Percentiles rank a stretch among this genome's conserved stretches.
Conservation (phyloP, 1,140 invertebrate genomes). For the Laodelphax striatellus region DNA sequence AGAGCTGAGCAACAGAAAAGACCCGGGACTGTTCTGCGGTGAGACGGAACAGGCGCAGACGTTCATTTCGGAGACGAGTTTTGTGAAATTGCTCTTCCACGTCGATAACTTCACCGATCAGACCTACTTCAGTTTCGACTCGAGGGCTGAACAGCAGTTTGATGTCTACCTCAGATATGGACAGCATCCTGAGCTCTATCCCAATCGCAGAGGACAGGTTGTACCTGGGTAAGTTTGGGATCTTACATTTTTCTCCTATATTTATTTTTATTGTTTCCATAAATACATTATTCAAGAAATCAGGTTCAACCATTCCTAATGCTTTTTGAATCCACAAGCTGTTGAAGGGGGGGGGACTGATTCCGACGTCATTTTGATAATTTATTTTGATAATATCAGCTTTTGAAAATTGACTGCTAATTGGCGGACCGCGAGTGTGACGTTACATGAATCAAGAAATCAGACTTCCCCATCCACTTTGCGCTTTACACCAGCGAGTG, state of each 20-base stretch:
- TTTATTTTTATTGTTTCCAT: too few species aligned
- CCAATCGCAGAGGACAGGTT: constrained; percentile 74
- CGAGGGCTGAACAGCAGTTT: constrained; percentile 74
- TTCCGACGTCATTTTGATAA: too few species aligned
- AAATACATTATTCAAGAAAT: too few species aligned
- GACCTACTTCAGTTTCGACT: constrained; percentile 66
- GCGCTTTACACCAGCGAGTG: too few species aligned
- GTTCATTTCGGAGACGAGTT: constrained; percentile 86
- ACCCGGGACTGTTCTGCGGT: constrained; percentile 80
- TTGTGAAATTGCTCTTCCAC: constrained; percentile 81
- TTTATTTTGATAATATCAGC: too few species aligned
- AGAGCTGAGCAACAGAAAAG: constrained; percentile 70
- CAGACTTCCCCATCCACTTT: too few species aligned
- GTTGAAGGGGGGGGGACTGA: too few species aligned
- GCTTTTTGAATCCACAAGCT: too few species aligned
- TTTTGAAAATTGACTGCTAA: too few species aligned
- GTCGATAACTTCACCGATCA: constrained; percentile 87
- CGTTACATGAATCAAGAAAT: too few species aligned
- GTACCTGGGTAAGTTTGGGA: constrained; percentile 49
- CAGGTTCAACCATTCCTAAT: too few species aligned
- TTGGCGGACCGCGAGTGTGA: too few species aligned
- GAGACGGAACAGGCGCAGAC: constrained; percentile 87
- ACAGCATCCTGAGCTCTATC: constrained; percentile 83
- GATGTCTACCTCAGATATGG: constrained; percentile 81
- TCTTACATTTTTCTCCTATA: not conserved